Evolutionary conservation across 1,140 invertebrate genomes (phyloP), one percentile per base, ranked within the genome.

Genomic region (Drosophila subobscura): DNA sequence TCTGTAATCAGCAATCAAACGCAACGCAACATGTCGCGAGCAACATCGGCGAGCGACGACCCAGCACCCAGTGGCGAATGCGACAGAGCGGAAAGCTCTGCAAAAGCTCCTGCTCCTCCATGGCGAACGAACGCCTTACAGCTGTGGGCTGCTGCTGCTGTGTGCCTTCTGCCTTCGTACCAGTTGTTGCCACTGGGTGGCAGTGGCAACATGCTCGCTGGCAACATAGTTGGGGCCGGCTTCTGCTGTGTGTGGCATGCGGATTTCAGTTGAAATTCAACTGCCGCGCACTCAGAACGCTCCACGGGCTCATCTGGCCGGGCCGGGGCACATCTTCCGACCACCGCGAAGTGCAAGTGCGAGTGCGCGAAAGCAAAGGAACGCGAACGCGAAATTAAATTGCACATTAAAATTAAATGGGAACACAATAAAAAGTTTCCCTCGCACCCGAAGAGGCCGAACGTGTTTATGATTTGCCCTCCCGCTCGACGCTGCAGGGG

Each of bases 211-310:
- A 42, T 55, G 60, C 37, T 47, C 60, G 67, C 60, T 46, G 47
- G 79, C 79, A 77, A 70, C 83, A 77, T 73, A 85, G 76, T 79
- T 84, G 78, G 65, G 6, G 51, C 23, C 37, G 63, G 76, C 58
- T 56, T 57, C 73, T 44, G 57, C 33, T 41, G 16, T 53, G 59
- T 80, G 81, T 70, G 76, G 80, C 79, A 84, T 56, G 59, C 79
- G 73, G 66, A 83, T 72, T 71, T 79, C 79, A 84, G 80, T 85
- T 84, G 80, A 42, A 60, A 64, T 77, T 76, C 67, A 85, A 73
- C 80, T 66, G 79, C 64, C 80, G 80, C 79, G 79, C 66, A 78
- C 71, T 84, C 75, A 59, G 58, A 71, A 84, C 79, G 79, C 61
- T 44, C 46, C 58, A 61, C 56, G 77, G 68, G 73, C 51, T 60